Base-by-base conservation (phyloP, 2,797 vertebrate species). In the Pterois miles region DNA sequence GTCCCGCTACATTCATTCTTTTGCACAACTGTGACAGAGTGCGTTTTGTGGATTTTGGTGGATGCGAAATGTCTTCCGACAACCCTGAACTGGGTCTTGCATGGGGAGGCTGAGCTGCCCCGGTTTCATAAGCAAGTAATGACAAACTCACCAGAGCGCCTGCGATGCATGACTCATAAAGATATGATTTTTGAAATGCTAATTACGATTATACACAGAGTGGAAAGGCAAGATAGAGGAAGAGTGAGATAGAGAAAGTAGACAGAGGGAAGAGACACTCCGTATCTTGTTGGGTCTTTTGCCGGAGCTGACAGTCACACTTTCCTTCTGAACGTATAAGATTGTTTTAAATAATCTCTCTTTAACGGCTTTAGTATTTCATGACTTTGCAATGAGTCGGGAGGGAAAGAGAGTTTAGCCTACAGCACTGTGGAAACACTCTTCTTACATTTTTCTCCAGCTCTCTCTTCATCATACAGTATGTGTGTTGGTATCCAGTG, bases 181-280 rank as follows among this genome's bases (percentile, higher is more conserved):
- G 86, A 92, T 92, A 88, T 58, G 72, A 88, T 89, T 90, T 92
- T 92, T 93, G 62, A 92, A 93, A 94, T 92, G 92, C 89, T 92
- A 93, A 93, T 91, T 81, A 90, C 89, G 89, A 92, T 94, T 92
- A 92, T 90, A 90, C 88, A 88, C 87, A 73, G 77, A 85, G 86
- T 80, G 85, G 74, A 80, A 81, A 82, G 80, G 77, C 59, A 40
- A 81, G 82, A 88, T 71, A 82, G 83, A 86, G 84, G 74, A 84
- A 78, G 86, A 86, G 79, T 59, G 63, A 86, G 92, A 84, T 69
- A 74, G 81, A 83, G 80, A 87, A 81, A 76, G 68, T 83, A 75
- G 80, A 90, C 84, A 86, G 71, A 83, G 74, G 62, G 65, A 16
- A 59, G 69, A 72, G 73, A 85, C 77, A 53, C 79, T 68, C 50